These are phyloP conservation scores for Myotis brandtii DNA, from an alignment of 2,113 vertebrate species.

Conservation along the genomic window DNA sequence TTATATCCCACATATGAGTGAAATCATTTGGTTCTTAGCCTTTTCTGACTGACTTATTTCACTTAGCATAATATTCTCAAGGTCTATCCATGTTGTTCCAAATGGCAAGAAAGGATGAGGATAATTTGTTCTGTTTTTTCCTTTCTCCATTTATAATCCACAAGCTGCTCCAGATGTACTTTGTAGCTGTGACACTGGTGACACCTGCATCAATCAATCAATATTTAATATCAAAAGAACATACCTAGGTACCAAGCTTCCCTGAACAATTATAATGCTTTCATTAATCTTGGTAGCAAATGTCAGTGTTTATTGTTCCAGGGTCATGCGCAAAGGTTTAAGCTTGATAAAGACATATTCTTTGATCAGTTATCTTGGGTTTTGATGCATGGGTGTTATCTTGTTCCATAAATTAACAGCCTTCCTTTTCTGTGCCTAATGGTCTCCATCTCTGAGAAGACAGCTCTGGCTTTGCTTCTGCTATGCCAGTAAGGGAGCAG, in stretches of 20 bases:
- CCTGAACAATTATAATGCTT: neutral
- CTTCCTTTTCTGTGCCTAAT: neutral
- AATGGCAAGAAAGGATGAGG: neutral
- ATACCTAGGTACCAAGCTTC: neutral
- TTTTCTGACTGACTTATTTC: no score
- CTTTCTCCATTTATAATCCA: neutral
- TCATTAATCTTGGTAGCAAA: slow-evolving; percentile 26
- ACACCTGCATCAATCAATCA: neutral
- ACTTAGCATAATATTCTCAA: no score
- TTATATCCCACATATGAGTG: no score
- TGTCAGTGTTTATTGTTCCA: neutral
- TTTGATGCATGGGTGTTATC: neutral
- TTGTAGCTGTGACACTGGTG: accelerated
- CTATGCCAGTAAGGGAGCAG: slow-evolving; percentile 95
- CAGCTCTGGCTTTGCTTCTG: slow-evolving; percentile 86
- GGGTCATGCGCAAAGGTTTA: neutral
- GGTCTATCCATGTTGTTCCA: no score
- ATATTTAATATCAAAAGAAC: neutral
- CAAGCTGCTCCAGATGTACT: neutral
- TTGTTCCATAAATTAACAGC: neutral
- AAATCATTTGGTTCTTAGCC: no score
- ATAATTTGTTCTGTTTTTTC: neutral
- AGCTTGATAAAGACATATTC: neutral
- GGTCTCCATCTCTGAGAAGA: slow-evolving; percentile 84
- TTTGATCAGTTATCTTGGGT: neutral